Evolutionary conservation across 2,797 vertebrate genomes (phyloP).

Genomic region (Enteromius treurensis): DNA sequence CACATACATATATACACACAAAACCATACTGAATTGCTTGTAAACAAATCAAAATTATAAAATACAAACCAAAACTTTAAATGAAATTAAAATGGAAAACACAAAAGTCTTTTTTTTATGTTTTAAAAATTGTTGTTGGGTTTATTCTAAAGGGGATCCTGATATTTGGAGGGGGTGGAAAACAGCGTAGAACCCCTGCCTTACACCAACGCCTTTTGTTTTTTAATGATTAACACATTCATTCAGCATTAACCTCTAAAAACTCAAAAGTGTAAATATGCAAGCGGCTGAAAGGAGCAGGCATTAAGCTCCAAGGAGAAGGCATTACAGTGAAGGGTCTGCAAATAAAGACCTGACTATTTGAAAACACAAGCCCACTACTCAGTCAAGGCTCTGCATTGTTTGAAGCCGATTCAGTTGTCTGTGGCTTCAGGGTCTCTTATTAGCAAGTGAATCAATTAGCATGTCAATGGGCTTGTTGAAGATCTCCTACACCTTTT

Average conservation of each 20-base stretch:
- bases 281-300: conserved; percentile 13
- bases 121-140: background rate
- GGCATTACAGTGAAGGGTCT: conserved; percentile 3
- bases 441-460: conserved; percentile 70
- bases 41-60: no score
- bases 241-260: conserved; percentile 27
- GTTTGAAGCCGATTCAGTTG: conserved; percentile 56
- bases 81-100: no score
- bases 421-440: conserved; percentile 58
- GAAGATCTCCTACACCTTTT: conserved; percentile 65
- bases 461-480: conserved; percentile 66
- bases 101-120: no score
- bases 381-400: conserved; percentile 51
- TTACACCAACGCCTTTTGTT: background rate
- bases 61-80: no score
- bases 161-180: background rate
- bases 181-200: background rate
- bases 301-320: conserved; percentile 32
- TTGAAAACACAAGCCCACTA: conserved; percentile 45
- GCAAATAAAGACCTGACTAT: conserved; percentile 47
- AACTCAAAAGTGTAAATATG: conserved; percentile 17
- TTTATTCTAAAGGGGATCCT: background rate
- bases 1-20: no score
- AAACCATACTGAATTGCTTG: no score
- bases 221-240: conserved; percentile 32